Base-by-base conservation (phyloP, 2,888 invertebrate genomes). In the Parthenolecanium corni region DNA sequence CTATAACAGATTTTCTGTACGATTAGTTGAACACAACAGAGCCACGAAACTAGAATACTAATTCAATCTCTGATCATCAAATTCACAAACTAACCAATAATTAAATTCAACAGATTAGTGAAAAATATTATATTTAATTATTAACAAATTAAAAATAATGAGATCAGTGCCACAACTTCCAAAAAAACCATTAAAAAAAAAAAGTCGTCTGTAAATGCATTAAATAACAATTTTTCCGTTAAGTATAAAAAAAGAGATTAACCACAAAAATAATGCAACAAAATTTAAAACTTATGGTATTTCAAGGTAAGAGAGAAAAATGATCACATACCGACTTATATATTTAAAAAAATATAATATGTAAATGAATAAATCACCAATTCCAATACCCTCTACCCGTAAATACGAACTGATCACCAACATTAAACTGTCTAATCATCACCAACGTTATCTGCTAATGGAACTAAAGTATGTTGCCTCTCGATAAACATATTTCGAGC, bases 401-500 rank as follows among this genome's bases (percentile, higher is more conserved):
- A 9, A n/a, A 44, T 4, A 18, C 14, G 18, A 11, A 47, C 14
- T 14, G 36, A 38, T 20, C 14, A 53, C 6, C 2, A 38, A 53
- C 14, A 54, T 54, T 24, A 54, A 25, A 57, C 25, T 56, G 20
- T 54, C 46, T 46, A 63, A 11, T 63, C 63, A 36, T 54, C 63
- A 38, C n/a, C 40, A 36, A 49, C 24, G 47, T 64, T 46, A 51
- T 64, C 56, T 11, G 51, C 42, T 16, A 38, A 38, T 16, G 66
- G 49, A 36, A 68, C 62, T 21, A 69, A 65, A 62, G 89, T 89
- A 72, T 88, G 84, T 70, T 81, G 79, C 66, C 83, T 79, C 76
- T 93, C 92, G 72, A 87, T 84, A 75, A 85, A 85, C 72, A 91
- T 82, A 70, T 84, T 84, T 73, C 87, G 86, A 63, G 93, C 93